Percentiles rank a stretch among this genome's conserved stretches.
phyloP scores from a whole-genome alignment of 2,888 invertebrate genomes.

The Prenolepis imparis region DNA sequence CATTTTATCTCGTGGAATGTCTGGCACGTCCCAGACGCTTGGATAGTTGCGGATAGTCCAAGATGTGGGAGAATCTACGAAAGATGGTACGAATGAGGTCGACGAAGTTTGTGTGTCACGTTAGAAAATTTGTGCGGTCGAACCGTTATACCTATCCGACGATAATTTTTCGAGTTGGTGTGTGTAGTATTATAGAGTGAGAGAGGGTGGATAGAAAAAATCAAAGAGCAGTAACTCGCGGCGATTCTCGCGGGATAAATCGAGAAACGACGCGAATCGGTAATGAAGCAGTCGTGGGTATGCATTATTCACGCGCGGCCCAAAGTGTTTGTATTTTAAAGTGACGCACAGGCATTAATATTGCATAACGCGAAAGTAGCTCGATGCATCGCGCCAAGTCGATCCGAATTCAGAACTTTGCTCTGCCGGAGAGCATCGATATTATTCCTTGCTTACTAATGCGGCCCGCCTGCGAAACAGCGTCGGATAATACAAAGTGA shows the following conservation, averaged over 20 bases:
- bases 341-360: slow-evolving; percentile 71
- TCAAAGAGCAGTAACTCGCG: slow-evolving; percentile 37
- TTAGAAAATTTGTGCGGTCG: slow-evolving; percentile 45
- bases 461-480: slow-evolving; percentile 23
- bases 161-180: slow-evolving; percentile 43
- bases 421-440: slow-evolving; percentile 49
- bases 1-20: slow-evolving; percentile 44
- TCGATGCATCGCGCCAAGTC: slow-evolving; percentile 63
- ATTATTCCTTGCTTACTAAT: slow-evolving; percentile 70
- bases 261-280: slow-evolving; percentile 37
- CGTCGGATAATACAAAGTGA: slow-evolving; percentile 46
- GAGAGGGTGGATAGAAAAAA: neutral
- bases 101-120: slow-evolving; percentile 41
- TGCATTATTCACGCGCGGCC: slow-evolving; percentile 68
- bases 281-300: slow-evolving; percentile 33
- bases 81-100: slow-evolving; percentile 47
- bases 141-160: neutral
- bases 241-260: slow-evolving; percentile 44
- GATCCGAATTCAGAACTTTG: slow-evolving; percentile 66
- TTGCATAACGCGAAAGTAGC: slow-evolving; percentile 68
- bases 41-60: slow-evolving; percentile 45
- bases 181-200: neutral
- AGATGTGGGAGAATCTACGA: slow-evolving; percentile 36
- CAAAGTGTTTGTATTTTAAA: slow-evolving; percentile 74
- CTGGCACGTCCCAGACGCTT: slow-evolving; percentile 39